Evolutionary conservation across 2,113 vertebrate genomes (phyloP).

Genomic region (Plectropomus leopardus): DNA sequence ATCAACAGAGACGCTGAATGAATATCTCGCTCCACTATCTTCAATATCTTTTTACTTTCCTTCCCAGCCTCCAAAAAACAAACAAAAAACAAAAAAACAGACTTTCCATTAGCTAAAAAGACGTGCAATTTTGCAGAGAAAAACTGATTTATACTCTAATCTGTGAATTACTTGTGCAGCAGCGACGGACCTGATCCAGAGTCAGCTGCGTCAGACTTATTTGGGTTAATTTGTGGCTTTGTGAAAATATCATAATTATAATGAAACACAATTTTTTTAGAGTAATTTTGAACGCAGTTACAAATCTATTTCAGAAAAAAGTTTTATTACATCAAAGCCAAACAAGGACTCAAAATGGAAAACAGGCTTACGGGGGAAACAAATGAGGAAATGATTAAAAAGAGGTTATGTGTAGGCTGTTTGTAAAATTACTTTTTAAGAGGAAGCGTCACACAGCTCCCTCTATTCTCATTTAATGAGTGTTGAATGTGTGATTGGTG

Average conservation of each 20-base stretch:
- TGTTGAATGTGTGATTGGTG: conserved; percentile 24
- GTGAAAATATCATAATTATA: conserved; percentile 29
- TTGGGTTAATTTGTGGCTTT: conserved; percentile 1
- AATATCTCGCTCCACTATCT: neutral
- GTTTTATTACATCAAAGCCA: conserved; percentile 17
- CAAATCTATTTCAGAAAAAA: conserved; percentile 19
- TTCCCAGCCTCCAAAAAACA: neutral
- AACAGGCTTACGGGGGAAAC: conserved; percentile 23
- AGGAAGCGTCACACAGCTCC: neutral
- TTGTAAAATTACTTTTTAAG: conserved; percentile 38
- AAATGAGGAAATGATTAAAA: conserved; percentile 62
- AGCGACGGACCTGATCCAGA: conserved; percentile 9
- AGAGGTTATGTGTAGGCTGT: conserved; percentile 20
- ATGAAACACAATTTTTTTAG: conserved; percentile 22
- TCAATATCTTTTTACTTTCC: neutral
- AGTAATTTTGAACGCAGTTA: conserved; percentile 26
- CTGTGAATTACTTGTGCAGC: neutral
- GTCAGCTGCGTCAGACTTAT: neutral
- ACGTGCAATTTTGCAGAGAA: neutral
- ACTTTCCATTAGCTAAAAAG: neutral
- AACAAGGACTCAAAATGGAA: conserved; percentile 44
- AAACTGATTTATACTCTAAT: neutral
- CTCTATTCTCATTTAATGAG: conserved; percentile 31
- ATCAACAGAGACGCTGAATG: neutral
- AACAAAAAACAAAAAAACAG: no score